Percentiles rank a stretch among this genome's conserved stretches.
Conservation (phyloP, 2,797 vertebrate genomes). For the Protonibea diacanthus region DNA sequence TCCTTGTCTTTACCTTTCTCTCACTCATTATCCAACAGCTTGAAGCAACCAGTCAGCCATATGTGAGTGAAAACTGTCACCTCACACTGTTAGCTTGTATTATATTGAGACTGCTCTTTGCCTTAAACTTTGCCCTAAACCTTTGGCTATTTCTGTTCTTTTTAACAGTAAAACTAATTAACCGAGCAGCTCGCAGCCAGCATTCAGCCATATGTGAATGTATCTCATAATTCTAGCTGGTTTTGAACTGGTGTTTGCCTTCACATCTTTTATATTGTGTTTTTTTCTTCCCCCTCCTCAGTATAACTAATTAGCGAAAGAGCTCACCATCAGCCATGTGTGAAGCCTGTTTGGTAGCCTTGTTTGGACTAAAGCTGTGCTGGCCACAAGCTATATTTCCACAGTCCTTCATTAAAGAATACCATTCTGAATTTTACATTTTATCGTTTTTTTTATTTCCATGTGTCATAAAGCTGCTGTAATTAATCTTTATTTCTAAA, state of each 20-base stretch:
- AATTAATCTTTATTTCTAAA: constrained; percentile 3
- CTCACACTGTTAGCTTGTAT: constrained; percentile 77
- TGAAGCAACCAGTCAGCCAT: constrained; percentile 84
- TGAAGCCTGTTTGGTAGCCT: constrained; percentile 55
- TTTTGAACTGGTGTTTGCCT: constrained; percentile 60
- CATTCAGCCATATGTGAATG: constrained; percentile 68
- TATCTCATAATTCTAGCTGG: constrained; percentile 53
- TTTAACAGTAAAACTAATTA: constrained; percentile 81
- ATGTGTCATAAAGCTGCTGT: background rate
- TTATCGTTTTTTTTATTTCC: background rate
- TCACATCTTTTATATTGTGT: constrained; percentile 54
- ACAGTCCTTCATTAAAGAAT: constrained; percentile 22
- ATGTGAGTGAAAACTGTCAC: constrained; percentile 81
- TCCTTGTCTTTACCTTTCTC: constrained; percentile 61
- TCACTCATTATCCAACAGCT: constrained; percentile 84
- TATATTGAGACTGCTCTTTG: constrained; percentile 69
- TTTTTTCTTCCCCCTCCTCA: constrained; percentile 4
- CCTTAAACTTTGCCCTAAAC: constrained; percentile 82
- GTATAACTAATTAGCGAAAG: constrained; percentile 68
- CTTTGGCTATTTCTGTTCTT: constrained; percentile 79
- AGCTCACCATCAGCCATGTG: constrained; percentile 58
- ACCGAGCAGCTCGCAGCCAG: constrained; percentile 66
- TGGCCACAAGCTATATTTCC: constrained; percentile 34
- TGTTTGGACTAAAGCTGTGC: constrained; percentile 38
- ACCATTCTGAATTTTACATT: constrained; percentile 10